Evolutionary conservation across 2,888 invertebrate genomes (phyloP), one percentile per base, ranked within the genome.

Genomic region (Anoncus sp.): DNA sequence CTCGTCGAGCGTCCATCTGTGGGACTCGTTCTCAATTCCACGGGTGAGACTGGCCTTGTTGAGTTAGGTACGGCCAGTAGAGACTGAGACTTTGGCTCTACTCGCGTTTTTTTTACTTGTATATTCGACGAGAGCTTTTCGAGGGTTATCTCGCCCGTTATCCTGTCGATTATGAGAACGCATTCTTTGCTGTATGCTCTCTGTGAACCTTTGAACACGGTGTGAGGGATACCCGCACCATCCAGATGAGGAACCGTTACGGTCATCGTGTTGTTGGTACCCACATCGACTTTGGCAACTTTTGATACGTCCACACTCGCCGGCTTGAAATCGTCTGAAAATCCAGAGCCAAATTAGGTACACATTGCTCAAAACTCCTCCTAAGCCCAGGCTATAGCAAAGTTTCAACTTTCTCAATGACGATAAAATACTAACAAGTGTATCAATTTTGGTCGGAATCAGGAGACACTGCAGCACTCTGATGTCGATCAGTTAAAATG

Each of bases 221-320:
- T 98, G 89, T 97, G 96, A 75, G 96, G 95, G 79, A 96, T 96
- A 62, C 97, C 98, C 82, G 97, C 96, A 82, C 97, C 97, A 92
- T 98, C 98, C 91, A 97, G 94, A 94, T 98, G 97, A 82, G 98
- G 98, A 85, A 98, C 97, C 83, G 97, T 97, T 81, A 97, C 96
- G 83, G 97, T 97, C 86, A 99, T 97, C 92, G 97, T 97, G 92
- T 98, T 96, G 89, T 96, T 97, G 84, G 95, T 94, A 82, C 97
- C 97, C 81, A 98, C 96, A 91, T 98, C 97, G 74, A 99, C 95
- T 27, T 95, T 95, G 43, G 98, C 98, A 93, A 96, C 96, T 92
- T 98, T 97, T 87, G 95, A 96, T 55, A 96, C 95, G 92, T 98
- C 98, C 69, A 98, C 97, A 85, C 98, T 98, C n/a, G 98, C 98